Conservation (phyloP, 2,113 vertebrate genomes). For the Gambusia holbrooki region DNA sequence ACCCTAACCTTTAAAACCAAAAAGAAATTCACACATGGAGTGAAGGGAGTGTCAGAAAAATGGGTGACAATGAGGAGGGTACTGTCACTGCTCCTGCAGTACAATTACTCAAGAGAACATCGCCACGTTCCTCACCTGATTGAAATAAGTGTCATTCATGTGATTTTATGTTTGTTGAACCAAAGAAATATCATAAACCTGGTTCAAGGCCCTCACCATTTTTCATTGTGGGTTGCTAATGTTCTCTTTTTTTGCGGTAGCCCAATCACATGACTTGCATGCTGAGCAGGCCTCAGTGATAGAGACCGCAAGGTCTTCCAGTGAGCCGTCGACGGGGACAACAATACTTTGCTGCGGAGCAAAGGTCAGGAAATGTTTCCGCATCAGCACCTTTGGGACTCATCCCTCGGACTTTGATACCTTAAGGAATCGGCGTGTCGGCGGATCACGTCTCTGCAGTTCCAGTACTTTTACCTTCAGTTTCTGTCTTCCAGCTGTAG, state of each 20-base stretch:
- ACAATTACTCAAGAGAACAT: too few relatives aligned
- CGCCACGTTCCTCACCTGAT: too few relatives aligned
- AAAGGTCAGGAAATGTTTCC: slow-evolving; percentile 37
- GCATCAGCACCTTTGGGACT: slow-evolving; percentile 8
- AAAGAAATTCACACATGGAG: neutral
- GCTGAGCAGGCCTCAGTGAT: neutral
- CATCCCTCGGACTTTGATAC: slow-evolving; percentile 53
- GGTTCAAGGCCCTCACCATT: too few relatives aligned
- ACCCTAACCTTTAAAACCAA: neutral
- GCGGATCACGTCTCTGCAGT: slow-evolving; percentile 20
- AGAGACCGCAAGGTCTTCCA: neutral
- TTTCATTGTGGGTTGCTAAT: neutral
- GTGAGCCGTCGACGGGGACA: slow-evolving; percentile 16
- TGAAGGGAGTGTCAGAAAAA: neutral
- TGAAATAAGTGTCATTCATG: too few relatives aligned
- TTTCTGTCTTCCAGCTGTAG: slow-evolving; percentile 26
- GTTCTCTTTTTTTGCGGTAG: neutral
- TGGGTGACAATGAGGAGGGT: neutral
- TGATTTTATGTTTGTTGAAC: too few relatives aligned
- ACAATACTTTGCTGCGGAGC: slow-evolving; percentile 10
- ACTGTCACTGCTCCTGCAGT: too few relatives aligned
- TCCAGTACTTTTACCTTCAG: slow-evolving; percentile 13
- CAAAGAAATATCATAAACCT: too few relatives aligned
- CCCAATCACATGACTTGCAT: slow-evolving; percentile 23
- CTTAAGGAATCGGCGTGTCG: neutral